Evolutionary conservation across 1,140 invertebrate species (phyloP), one percentile per base, ranked within the genome.

Genomic region (Anastatus disparis): DNA sequence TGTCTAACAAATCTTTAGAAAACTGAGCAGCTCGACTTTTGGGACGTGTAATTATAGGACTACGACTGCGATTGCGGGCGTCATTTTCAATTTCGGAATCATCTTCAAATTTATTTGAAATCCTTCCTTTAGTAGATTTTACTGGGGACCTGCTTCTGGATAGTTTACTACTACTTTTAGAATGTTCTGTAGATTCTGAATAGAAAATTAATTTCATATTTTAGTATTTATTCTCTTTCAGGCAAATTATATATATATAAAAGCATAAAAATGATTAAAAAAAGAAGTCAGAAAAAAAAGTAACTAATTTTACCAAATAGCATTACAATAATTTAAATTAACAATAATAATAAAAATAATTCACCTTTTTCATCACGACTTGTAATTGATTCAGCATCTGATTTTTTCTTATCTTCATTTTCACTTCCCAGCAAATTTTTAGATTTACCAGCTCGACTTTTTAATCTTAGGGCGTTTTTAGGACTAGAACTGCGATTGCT

Each of bases 11-110:
- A 22, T 15, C 20, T 58, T 50, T 56, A 17, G 17, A 48, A 10
- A 35, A n/a, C 48, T 68, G 58, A 48, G 8, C 27, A 31, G 15
- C 52, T 13, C 35, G 44, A 70, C 48, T 70, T 62, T 70, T 70
- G 22, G 68, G 24, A 2, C 44, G 38, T 53, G 22, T 7, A 27
- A 38, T 17, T 38, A 26, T 1, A 65, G n/a, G n/a, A n/a, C n/a
- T n/a, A n/a, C n/a, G n/a, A n/a, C n/a, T n/a, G n/a, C n/a, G n/a
- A n/a, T 65, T 58, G 0, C 20, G 22, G 24, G 1, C 12, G 35
- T 20, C 31, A 62, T 46, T 62, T 31, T 48, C 42, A 48, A 48
- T 8, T 48, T 62, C 27, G 13, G 50, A 50, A 58, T 65, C 44
- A 17, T 65, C 22, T 50, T 56, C 26, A 6, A 52, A 53, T n/a